Percentiles rank a stretch among this genome's conserved stretches.
phyloP scores from a whole-genome alignment of 2,797 vertebrate species.

The Thaleichthys pacificus region DNA sequence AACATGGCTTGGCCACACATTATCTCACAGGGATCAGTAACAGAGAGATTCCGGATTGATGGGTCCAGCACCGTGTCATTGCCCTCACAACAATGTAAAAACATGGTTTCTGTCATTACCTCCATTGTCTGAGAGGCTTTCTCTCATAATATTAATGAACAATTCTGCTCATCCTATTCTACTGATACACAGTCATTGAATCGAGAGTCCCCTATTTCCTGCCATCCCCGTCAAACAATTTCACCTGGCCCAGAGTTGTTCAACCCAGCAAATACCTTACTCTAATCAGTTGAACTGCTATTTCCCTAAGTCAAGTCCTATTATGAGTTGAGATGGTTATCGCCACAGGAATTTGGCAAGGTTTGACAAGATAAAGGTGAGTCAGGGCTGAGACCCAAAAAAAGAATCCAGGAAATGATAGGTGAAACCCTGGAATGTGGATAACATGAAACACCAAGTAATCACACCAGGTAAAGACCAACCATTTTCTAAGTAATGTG shows the following conservation, averaged over 20 bases:
- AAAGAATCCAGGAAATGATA: slow-evolving; percentile 24
- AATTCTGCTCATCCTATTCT: neutral
- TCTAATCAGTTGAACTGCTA: slow-evolving; percentile 7
- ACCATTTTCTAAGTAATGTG: too few species aligned
- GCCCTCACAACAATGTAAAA: too few species aligned
- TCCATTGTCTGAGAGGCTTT: neutral
- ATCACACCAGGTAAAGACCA: too few species aligned
- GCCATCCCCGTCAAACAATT: neutral
- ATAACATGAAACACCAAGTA: too few species aligned
- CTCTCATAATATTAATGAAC: too few species aligned
- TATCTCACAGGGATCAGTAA: neutral
- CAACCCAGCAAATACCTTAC: neutral
- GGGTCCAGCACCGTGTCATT: neutral
- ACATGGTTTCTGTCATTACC: neutral
- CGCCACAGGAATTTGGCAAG: neutral
- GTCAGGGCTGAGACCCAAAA: slow-evolving; percentile 11
- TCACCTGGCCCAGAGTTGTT: neutral
- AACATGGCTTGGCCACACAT: neutral
- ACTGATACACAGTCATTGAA: neutral
- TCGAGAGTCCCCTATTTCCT: neutral
- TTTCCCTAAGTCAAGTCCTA: neutral
- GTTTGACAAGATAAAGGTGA: neutral
- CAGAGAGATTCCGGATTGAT: neutral
- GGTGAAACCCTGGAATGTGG: neutral
- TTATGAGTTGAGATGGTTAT: neutral